Conservation (phyloP, 2,888 invertebrate species). For the Ptychoptera albimana region DNA sequence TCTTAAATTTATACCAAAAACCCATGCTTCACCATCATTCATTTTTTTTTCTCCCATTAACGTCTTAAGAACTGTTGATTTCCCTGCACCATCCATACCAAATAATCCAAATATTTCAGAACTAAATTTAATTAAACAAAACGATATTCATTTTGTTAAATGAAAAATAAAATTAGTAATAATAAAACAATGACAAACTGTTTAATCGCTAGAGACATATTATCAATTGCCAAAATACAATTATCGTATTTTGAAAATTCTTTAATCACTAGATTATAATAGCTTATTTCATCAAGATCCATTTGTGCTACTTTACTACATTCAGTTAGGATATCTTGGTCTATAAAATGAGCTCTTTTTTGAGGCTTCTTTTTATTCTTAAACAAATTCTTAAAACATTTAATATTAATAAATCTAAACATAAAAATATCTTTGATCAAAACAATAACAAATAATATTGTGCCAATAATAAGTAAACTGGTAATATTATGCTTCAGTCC, state of each 20-base stretch:
- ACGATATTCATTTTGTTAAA: background rate
- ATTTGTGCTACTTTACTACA: slow-evolving; percentile 32
- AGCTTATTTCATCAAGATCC: slow-evolving; percentile 23
- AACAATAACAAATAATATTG: slow-evolving; percentile 39
- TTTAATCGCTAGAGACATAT: slow-evolving; percentile 34
- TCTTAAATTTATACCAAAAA: slow-evolving; percentile 34
- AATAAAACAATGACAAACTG: background rate
- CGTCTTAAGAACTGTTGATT: slow-evolving; percentile 73
- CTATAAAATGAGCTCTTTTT: background rate
- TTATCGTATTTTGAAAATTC: slow-evolving; percentile 55
- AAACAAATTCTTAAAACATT: no score
- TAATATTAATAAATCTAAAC: slow-evolving; percentile 16
- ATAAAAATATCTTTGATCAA: slow-evolving; percentile 44
- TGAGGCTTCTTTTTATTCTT: background rate
- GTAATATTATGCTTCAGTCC: slow-evolving; percentile 52
- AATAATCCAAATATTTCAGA: slow-evolving; percentile 62
- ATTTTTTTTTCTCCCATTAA: slow-evolving; percentile 60
- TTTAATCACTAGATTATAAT: slow-evolving; percentile 37
- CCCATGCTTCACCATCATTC: slow-evolving; percentile 51
- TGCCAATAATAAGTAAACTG: slow-evolving; percentile 36
- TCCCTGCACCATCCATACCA: slow-evolving; percentile 68
- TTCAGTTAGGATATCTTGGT: slow-evolving; percentile 38
- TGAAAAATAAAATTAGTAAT: background rate
- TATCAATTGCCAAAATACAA: slow-evolving; percentile 53
- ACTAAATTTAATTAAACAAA: slow-evolving; percentile 17